Percentiles rank a stretch among this genome's conserved stretches.
Evolutionary conservation across 2,113 vertebrate species (phyloP).

Genomic region (Leucoraja erinaceus): DNA sequence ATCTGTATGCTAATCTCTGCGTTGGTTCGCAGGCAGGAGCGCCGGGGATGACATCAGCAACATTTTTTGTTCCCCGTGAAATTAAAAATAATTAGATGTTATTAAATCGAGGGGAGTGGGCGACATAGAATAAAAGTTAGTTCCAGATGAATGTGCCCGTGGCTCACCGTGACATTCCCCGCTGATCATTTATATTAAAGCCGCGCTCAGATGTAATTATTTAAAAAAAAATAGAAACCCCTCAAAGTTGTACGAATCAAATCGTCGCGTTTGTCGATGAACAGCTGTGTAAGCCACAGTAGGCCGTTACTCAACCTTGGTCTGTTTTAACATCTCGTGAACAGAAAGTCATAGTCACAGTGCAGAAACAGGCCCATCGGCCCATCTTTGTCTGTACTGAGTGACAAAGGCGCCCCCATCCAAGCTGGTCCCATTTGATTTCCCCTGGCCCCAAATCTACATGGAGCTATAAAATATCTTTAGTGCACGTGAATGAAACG

Average conservation of each 20-base stretch:
- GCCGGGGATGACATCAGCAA: constrained; percentile 7
- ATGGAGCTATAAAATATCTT: too few relatives aligned
- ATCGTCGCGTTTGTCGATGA: neutral
- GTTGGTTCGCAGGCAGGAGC: neutral
- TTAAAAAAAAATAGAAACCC: neutral
- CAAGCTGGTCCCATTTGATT: too few relatives aligned
- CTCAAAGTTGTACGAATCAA: neutral
- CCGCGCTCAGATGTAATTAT: neutral
- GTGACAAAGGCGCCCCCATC: too few relatives aligned
- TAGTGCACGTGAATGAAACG: neutral
- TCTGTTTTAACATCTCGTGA: neutral
- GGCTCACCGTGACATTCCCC: neutral
- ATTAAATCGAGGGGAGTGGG: neutral
- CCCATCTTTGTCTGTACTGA: too few relatives aligned
- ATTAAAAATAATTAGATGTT: constrained; percentile 20
- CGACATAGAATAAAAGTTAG: neutral
- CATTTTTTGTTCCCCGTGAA: neutral
- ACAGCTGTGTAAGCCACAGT: constrained; percentile 2
- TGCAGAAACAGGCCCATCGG: too few relatives aligned
- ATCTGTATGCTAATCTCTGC: neutral
- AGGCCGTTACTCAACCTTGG: neutral
- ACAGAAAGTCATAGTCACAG: neutral
- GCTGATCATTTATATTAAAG: constrained; percentile 28
- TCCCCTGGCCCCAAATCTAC: too few relatives aligned
- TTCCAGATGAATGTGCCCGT: neutral